Conservation (phyloP, 2,797 vertebrate genomes). For the Vireo griseus region DNA sequence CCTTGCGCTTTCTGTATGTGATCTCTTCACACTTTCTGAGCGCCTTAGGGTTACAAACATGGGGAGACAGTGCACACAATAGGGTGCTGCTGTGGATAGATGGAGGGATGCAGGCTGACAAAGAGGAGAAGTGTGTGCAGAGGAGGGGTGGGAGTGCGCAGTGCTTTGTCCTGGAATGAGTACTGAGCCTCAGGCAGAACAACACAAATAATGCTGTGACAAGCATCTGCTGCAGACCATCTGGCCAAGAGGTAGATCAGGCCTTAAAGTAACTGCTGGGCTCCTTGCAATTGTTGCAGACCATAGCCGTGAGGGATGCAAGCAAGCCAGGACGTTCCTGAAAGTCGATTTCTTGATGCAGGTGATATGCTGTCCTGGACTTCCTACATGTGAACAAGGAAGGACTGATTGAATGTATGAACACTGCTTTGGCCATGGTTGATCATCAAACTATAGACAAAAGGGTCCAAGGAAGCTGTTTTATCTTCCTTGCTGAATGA, state of each 20-base stretch:
- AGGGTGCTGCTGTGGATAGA: neutral
- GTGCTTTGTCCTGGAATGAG: neutral
- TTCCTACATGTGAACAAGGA: neutral
- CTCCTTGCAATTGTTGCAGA: neutral
- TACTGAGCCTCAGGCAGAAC: neutral
- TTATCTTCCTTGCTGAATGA: neutral
- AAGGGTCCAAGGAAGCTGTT: neutral
- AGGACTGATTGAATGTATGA: neutral
- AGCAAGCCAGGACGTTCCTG: neutral
- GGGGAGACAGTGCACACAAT: neutral
- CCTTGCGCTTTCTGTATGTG: neutral
- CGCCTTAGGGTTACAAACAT: neutral
- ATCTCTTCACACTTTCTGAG: neutral
- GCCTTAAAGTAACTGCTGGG: neutral
- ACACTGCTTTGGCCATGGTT: rapidly evolving
- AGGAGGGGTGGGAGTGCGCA: neutral
- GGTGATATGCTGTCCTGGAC: neutral
- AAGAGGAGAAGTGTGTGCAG: neutral
- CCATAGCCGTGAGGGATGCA: neutral
- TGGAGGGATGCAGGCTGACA: neutral
- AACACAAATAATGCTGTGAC: neutral
- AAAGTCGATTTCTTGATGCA: neutral
- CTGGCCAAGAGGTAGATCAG: neutral
- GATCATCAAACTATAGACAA: neutral
- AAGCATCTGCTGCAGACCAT: neutral